Conservation (phyloP, 2,113 vertebrate genomes). For the Thamnaconus septentrionalis region DNA sequence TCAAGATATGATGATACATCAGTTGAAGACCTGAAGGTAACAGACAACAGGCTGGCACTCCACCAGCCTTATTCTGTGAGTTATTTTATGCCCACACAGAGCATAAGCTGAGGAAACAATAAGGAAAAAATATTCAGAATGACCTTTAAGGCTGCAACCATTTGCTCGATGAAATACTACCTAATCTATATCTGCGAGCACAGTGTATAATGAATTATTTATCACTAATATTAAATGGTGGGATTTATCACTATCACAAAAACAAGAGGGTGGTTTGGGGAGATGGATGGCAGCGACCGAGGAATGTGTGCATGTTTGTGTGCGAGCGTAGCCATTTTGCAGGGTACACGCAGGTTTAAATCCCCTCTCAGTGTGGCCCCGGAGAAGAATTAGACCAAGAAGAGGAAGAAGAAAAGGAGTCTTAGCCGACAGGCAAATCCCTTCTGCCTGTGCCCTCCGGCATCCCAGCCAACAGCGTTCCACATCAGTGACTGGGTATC, state of each 20-base stretch:
- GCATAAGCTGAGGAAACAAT: slow-evolving; percentile 19
- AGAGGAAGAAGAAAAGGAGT: slow-evolving; percentile 41
- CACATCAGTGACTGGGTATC: slow-evolving; percentile 62
- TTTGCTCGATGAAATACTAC: slow-evolving; percentile 55
- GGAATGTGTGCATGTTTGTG: neutral
- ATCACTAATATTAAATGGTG: slow-evolving; percentile 68
- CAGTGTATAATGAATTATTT: slow-evolving; percentile 66
- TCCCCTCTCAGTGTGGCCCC: slow-evolving; percentile 36
- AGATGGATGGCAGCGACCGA: slow-evolving; percentile 61
- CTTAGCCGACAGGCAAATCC: slow-evolving; percentile 62
- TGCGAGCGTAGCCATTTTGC: slow-evolving; percentile 3
- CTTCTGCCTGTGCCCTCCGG: slow-evolving; percentile 55
- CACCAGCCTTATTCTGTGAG: neutral
- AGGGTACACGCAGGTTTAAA: slow-evolving; percentile 40
- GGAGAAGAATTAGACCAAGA: slow-evolving; percentile 12
- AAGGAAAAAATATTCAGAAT: slow-evolving; percentile 48
- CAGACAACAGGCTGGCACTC: neutral
- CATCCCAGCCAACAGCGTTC: slow-evolving; percentile 59
- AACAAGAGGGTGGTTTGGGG: slow-evolving; percentile 53
- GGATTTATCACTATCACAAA: slow-evolving; percentile 73
- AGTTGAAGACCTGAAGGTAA: too few relatives aligned
- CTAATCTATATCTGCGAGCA: slow-evolving; percentile 49
- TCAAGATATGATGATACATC: too few relatives aligned
- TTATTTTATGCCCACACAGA: slow-evolving; percentile 9
- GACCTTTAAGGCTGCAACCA: slow-evolving; percentile 58